Conservation (phyloP, 2,113 vertebrate genomes). For the Cygnus buccinator region DNA sequence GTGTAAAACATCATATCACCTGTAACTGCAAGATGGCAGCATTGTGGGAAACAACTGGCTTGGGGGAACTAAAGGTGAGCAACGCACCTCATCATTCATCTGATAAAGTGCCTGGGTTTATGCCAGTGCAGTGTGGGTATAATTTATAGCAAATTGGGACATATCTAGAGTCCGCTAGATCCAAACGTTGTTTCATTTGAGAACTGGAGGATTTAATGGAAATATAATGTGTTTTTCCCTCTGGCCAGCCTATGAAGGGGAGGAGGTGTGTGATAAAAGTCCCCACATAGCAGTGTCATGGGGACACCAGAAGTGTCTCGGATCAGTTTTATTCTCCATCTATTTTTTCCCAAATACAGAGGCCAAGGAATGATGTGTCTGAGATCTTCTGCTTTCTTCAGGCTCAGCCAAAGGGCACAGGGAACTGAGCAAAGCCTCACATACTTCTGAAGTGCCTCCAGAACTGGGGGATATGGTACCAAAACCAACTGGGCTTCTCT, state of each 20-base stretch:
- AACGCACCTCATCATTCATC: neutral
- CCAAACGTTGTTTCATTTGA: neutral
- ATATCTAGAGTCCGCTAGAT: neutral
- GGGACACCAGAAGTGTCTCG: neutral
- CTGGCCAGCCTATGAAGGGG: neutral
- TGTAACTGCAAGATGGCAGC: neutral
- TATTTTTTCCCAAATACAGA: neutral
- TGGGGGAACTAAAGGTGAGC: neutral
- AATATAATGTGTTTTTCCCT: neutral
- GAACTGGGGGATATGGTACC: neutral
- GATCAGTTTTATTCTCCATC: neutral
- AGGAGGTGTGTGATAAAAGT: neutral
- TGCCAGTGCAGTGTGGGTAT: neutral
- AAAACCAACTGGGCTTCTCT: neutral
- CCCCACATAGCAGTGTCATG: neutral
- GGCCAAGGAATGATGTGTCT: rapidly evolving
- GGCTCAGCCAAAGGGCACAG: neutral
- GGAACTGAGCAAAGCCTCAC: neutral
- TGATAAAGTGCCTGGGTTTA: neutral
- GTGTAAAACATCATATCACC: constrained; percentile 26
- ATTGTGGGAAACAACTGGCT: neutral
- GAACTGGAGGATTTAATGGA: neutral
- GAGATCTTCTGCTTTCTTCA: neutral
- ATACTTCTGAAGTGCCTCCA: neutral
- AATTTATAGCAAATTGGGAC: neutral